Evolutionary conservation across 2,888 invertebrate genomes (phyloP).

Genomic region (Acanthosepion pharaonis): DNA sequence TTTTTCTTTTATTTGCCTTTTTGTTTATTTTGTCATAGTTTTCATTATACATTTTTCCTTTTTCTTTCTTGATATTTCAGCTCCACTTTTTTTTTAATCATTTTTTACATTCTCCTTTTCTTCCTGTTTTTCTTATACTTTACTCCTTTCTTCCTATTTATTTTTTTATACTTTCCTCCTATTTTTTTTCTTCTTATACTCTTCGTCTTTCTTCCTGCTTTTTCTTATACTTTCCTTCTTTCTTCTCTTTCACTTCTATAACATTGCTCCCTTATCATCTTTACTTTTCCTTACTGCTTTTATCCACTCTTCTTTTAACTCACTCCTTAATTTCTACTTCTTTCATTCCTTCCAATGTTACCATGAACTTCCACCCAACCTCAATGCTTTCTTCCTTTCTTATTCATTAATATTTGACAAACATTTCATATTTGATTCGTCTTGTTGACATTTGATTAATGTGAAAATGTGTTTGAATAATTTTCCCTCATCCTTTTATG

Average conservation of each 20-base stretch:
- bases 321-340: too few species aligned
- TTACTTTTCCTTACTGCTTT: too few species aligned
- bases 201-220: not conserved
- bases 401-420: not conserved
- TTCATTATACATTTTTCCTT: not conserved
- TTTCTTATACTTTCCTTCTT: not conserved
- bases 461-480: not conserved
- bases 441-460: not conserved
- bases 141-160: not conserved
- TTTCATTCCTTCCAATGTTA: not conserved
- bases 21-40: not conserved
- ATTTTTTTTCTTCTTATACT: not conserved
- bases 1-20: not conserved
- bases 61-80: not conserved
- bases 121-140: too few species aligned
- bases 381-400: not conserved
- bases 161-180: not conserved
- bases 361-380: not conserved
- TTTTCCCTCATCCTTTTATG: not conserved
- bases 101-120: too few species aligned
- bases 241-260: too few species aligned
- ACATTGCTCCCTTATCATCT: not conserved
- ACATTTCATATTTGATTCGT: not conserved
- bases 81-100: too few species aligned
- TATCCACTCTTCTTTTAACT: too few species aligned